Evolutionary conservation across 2,113 vertebrate genomes (phyloP).

Genomic region (Myrmecophaga tridactyla): DNA sequence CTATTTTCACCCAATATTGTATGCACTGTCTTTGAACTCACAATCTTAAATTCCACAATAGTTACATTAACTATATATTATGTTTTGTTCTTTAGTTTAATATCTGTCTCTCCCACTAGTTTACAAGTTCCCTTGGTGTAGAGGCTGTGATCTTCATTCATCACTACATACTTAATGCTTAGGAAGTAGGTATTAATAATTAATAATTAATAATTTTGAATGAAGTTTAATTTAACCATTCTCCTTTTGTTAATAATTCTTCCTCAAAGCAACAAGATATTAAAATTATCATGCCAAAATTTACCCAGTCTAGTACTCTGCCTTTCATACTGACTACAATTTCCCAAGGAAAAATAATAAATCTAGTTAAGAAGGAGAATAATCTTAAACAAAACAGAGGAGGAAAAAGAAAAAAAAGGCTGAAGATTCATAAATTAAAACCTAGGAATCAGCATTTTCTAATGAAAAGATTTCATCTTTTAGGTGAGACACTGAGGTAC

Average conservation of each 20-base stretch:
- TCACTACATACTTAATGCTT: not conserved
- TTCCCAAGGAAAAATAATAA: not conserved
- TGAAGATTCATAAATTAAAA: not conserved
- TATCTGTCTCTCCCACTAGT: not conserved
- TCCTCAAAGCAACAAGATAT: not conserved
- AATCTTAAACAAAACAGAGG: not conserved
- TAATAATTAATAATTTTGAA: not conserved
- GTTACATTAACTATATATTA: not conserved
- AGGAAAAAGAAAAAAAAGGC: conserved; percentile 3
- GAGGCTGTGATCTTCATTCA: not conserved
- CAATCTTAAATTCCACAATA: not conserved
- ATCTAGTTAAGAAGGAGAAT: not conserved
- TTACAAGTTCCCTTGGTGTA: not conserved
- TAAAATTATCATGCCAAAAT: not conserved
- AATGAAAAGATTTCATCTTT: conserved; percentile 12
- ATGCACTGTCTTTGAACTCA: not conserved
- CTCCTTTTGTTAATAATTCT: not conserved
- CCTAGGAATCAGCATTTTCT: not conserved
- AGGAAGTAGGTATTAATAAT: not conserved
- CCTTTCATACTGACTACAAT: not conserved
- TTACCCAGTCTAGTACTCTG: not conserved
- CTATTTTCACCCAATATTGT: not conserved
- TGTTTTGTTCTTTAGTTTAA: not conserved
- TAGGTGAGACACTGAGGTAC: not conserved
- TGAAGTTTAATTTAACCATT: not conserved